Percentiles rank a stretch among this genome's conserved stretches.
These are phyloP conservation scores for Zaprionus africanus DNA, from an alignment of 1,140 invertebrate species.

Conservation along the genomic window DNA sequence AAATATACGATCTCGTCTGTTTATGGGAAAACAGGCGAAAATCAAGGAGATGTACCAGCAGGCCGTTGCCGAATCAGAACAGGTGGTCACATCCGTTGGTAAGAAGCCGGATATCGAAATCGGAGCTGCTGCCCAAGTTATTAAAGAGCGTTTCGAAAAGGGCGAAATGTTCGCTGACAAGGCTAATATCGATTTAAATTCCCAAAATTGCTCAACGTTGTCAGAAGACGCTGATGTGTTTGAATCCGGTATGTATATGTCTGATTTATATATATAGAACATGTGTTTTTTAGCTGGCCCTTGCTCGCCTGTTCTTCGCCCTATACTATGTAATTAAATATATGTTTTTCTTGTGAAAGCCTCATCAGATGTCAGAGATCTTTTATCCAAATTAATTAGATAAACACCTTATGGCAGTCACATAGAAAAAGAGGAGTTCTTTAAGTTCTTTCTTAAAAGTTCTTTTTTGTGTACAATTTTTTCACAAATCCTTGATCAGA, in stretches of 20 bases:
- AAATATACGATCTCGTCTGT: constrained; percentile 92
- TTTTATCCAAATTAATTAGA: too few species aligned
- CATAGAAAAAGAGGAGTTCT: too few species aligned
- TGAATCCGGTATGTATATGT: constrained; percentile 88
- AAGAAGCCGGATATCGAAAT: constrained; percentile 87
- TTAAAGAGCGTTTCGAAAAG: constrained; percentile 93
- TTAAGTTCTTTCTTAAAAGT: too few species aligned
- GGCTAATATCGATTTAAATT: neutral
- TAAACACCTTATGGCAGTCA: too few species aligned
- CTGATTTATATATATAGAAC: too few species aligned
- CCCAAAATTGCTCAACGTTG: constrained; percentile 13
- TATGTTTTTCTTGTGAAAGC: too few species aligned
- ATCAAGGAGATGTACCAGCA: constrained; percentile 97
- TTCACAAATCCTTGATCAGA: too few species aligned
- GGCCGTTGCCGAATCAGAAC: constrained; percentile 92
- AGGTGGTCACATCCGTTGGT: constrained; percentile 86
- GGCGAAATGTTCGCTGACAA: constrained; percentile 87
- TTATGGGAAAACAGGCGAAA: constrained; percentile 94
- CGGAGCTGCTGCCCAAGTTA: constrained; percentile 88
- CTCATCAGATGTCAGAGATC: too few species aligned
- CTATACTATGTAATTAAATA: too few species aligned
- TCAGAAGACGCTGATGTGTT: constrained; percentile 91
- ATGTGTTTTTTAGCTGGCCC: too few species aligned
- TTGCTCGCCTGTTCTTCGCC: too few species aligned
- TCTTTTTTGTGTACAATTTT: too few species aligned